Conservation (phyloP, 2,888 invertebrate species). For the Myopa tessellatipennis region DNA sequence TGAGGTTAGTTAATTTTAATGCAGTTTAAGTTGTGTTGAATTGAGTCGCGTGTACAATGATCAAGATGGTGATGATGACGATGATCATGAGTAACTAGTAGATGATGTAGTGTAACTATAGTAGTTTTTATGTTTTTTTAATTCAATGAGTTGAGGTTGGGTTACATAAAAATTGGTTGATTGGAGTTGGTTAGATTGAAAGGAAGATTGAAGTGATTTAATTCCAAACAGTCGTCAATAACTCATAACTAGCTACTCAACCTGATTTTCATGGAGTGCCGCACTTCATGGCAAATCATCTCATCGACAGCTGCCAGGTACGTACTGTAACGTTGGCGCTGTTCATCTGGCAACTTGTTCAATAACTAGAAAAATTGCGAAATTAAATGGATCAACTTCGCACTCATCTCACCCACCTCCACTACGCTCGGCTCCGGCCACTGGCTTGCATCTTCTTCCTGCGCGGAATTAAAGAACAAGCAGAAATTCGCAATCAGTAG, state of each 20-base stretch:
- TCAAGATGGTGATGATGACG: background rate
- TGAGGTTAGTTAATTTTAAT: constrained; percentile 59
- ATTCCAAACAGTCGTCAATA: background rate
- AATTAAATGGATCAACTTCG: constrained; percentile 3
- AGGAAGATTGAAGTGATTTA: background rate
- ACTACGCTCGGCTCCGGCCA: constrained; percentile 55
- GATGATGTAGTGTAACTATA: too few species aligned
- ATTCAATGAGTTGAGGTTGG: background rate
- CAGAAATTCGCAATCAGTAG: constrained; percentile 62
- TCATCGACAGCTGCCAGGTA: constrained; percentile 68
- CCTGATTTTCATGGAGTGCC: constrained; percentile 61
- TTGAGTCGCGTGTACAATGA: background rate
- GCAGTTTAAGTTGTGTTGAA: constrained; percentile 51
- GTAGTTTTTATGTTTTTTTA: too few species aligned
- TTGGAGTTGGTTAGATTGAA: too few species aligned
- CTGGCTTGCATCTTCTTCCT: constrained; percentile 54
- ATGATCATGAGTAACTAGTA: too few species aligned
- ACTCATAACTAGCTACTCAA: constrained; percentile 46
- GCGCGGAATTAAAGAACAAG: constrained; percentile 58
- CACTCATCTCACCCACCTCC: constrained; percentile 50
- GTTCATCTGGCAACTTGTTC: constrained; percentile 62
- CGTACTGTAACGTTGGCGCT: constrained; percentile 69
- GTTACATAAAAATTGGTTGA: too few species aligned
- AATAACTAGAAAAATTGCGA: constrained; percentile 53
- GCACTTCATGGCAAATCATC: constrained; percentile 58